Evolutionary conservation across 1,140 invertebrate species (phyloP), one percentile per base, ranked within the genome.

Genomic region (Drosophila pruinosa): DNA sequence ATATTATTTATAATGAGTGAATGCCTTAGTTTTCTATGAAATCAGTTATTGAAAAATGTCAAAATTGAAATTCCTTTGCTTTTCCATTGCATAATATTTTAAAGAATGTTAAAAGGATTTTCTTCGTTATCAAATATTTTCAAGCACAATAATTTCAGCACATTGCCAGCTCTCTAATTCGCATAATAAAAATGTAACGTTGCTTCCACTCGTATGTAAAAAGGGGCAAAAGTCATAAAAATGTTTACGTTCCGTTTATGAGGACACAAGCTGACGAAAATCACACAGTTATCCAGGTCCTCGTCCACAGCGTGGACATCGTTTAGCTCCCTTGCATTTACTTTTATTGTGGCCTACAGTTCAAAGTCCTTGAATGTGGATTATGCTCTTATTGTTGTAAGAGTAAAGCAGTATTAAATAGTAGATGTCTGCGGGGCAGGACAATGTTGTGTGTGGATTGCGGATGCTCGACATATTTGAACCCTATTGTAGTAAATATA

Each of bases 181-280:
- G 53, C 8, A 17, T 43, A 57, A 39, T 43, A 43, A 57, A 43
- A 28, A n/a, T 28, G 56, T 14, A 15, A 31, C 14, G 15, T 28
- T 50, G 26, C 26, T 14, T 28, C 28, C 1, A 34, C 6, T 28
- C 14, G 8, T 57, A 17, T 41, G 8, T 59, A 15, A 28, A 63
- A 63, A 53, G 41, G 53, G 63, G 43, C 21, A 58, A 28, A 50
- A 48, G 31, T 48, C 63, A 58, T 67, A 67, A 67, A 67, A 58
- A 47, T 67, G 54, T 67, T 45, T 58, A 57, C 31, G 59, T 39
- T 39, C 31, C 59, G 21, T 63, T 63, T 65, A 67, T 38, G 63
- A 58, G 53, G 39, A 48, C 53, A 48, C 62, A 65, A 65, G 52
- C 62, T 65, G 62, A 47, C 38, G 62, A 65, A 65, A 56, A 65